phyloP scores from a whole-genome alignment of 2,797 vertebrate genomes.

The Poeciliopsis gracilis region DNA sequence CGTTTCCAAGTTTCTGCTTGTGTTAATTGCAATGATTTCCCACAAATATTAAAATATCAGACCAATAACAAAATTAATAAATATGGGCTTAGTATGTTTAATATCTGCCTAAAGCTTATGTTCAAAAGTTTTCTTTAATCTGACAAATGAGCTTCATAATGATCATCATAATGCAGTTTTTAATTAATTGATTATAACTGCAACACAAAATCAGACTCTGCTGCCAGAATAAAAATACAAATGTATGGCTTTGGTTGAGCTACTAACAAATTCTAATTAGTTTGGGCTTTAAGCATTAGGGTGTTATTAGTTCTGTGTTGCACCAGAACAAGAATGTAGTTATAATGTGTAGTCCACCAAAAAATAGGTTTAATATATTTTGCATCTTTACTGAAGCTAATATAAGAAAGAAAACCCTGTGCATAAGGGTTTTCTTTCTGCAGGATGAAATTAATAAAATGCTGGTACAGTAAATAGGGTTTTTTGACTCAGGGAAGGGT shows the following conservation, averaged over 20 bases:
- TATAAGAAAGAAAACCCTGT: background rate
- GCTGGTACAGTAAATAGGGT: constrained; percentile 13
- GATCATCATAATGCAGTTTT: background rate
- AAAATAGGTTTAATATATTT: background rate
- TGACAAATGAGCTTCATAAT: background rate
- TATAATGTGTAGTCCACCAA: background rate
- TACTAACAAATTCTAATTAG: background rate
- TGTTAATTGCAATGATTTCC: background rate
- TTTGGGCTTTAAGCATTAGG: background rate
- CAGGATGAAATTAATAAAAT: background rate
- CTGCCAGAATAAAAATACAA: background rate
- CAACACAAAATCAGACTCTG: background rate
- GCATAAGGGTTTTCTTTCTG: background rate
- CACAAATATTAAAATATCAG: background rate
- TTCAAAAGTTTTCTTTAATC: background rate
- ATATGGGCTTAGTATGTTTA: background rate
- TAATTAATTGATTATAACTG: background rate
- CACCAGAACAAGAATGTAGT: background rate
- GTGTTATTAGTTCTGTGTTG: background rate
- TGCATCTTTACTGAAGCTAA: background rate
- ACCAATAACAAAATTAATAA: background rate
- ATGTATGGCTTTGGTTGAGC: background rate
- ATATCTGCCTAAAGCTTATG: background rate
- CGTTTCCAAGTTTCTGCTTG: background rate
- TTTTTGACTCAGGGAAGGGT: constrained; percentile 13